These are phyloP conservation scores for Scaptodrosophila lebanonensis DNA, from an alignment of 1,140 invertebrate species.

Conservation along the genomic window DNA sequence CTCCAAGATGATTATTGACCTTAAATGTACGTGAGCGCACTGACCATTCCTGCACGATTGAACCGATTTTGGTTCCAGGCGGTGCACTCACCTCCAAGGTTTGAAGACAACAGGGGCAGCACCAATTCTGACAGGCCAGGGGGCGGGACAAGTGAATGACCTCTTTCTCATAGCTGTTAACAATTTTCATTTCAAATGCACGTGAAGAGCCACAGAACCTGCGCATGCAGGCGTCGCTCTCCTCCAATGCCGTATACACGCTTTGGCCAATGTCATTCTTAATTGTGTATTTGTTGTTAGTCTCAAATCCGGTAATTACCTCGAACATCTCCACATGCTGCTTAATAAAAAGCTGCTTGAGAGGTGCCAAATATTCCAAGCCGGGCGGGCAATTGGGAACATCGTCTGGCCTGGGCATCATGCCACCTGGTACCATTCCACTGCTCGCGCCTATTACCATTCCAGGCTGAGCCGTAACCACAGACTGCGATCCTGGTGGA, in stretches of 20 bases:
- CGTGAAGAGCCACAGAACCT: constrained; percentile 87
- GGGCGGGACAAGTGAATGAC: constrained; percentile 86
- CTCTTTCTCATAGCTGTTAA: constrained; percentile 87
- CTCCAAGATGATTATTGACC: constrained; percentile 87
- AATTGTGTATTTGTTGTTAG: constrained; percentile 91
- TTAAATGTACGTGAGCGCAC: constrained; percentile 86
- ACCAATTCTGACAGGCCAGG: constrained; percentile 86
- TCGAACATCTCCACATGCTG: constrained; percentile 92
- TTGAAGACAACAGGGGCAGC: constrained; percentile 91
- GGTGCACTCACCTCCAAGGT: constrained; percentile 87
- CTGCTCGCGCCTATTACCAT: too few relatives aligned
- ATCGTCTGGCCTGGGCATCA: constrained; percentile 86
- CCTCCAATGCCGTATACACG: constrained; percentile 90
- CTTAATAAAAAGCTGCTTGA: constrained; percentile 92
- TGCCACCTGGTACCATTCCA: too few relatives aligned
- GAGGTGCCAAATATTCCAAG: constrained; percentile 93
- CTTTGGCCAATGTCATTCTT: constrained; percentile 88
- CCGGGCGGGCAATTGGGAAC: constrained; percentile 90
- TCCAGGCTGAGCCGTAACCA: too few relatives aligned
- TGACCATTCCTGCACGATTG: constrained; percentile 91
- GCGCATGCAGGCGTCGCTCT: constrained; percentile 87
- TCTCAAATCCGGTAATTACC: constrained; percentile 90
- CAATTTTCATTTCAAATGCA: constrained; percentile 91
- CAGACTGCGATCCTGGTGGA: too few relatives aligned
- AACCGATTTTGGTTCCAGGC: constrained; percentile 85